These are phyloP conservation scores for Oryzias sinensis DNA, from an alignment of 2,797 vertebrate species.

Conservation along the genomic window DNA sequence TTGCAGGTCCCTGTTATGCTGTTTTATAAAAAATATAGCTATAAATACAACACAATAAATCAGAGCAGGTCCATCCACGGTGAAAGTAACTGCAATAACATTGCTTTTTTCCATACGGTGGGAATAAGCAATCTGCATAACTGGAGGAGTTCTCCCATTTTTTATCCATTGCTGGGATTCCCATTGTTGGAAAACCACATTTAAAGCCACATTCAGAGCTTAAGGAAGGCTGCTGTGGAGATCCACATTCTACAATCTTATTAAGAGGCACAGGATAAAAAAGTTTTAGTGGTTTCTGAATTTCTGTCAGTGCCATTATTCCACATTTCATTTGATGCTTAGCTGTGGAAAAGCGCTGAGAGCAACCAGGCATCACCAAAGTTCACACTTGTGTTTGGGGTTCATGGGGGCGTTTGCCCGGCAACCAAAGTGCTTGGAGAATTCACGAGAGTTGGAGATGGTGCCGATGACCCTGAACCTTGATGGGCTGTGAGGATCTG, in stretches of 20 bases:
- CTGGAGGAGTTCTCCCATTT: slow-evolving; percentile 36
- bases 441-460: slow-evolving; percentile 90
- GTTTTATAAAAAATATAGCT: slow-evolving; percentile 31
- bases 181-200: slow-evolving; percentile 70
- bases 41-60: slow-evolving; percentile 49
- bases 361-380: slow-evolving; percentile 82
- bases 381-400: slow-evolving; percentile 90
- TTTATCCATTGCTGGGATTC: slow-evolving; percentile 48
- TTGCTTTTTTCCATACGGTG: slow-evolving; percentile 26
- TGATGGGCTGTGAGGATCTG: slow-evolving; percentile 94
- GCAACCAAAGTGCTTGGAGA: slow-evolving; percentile 90
- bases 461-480: slow-evolving; percentile 93
- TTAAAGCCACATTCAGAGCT: slow-evolving; percentile 35
- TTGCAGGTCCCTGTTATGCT: slow-evolving; percentile 8
- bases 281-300: slow-evolving; percentile 47
- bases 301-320: slow-evolving; percentile 16
- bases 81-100: slow-evolving; percentile 18
- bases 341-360: slow-evolving; percentile 1
- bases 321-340: slow-evolving; percentile 19
- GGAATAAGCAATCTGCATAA: slow-evolving; percentile 42
- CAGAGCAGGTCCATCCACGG: slow-evolving; percentile 39
- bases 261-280: slow-evolving; percentile 37
- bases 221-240: slow-evolving; percentile 11
- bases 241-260: slow-evolving; percentile 18
- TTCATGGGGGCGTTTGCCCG: slow-evolving; percentile 88